Evolutionary conservation across 2,888 invertebrate species (phyloP), one percentile per base, ranked within the genome.

Genomic region (Mactromeris polynyma): DNA sequence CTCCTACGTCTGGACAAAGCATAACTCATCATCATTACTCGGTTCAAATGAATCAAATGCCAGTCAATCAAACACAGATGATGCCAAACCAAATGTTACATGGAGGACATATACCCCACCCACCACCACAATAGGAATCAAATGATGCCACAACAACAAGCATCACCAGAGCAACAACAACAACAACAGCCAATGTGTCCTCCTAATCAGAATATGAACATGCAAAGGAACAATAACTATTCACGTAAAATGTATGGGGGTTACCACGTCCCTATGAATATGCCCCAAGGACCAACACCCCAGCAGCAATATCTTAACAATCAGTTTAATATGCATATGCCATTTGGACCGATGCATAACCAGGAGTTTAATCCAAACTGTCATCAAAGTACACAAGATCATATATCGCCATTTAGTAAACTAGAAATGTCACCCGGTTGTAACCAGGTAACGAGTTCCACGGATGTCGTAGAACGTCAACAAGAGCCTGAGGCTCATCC

Each of bases 371-470:
- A 90, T 81, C 93, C 89, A 54, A 89, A 90, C 31, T 93, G 92
- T 87, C 93, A 90, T 51, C 91, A 91, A 73, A 84, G 87, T 51
- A 83, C 83, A 14, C 89, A 89, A 64, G 91, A 90, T 36, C 92
- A 90, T 38, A 78, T 88, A 46, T 88, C 92, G 21, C 90, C 85
- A n/a, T 93, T 89, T 40, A 93, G 92, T 78, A 95, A 95, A 80
- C 94, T 96, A 90, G 96, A 95, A 89, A 95, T 96, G 95, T 96
- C 96, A 1, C 96, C 96, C 0, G 95, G 96, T 33, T 95, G 96
- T 92, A 96, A 96, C 91, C 96, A 96, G 87, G 97, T 97, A 6
- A 96, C 96, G 11, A 97, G 96, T 89, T 96, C 96, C 38, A 97
- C 97, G 2, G 97, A 97, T 89, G 80, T 88, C 17, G 85, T 87